phyloP scores from a whole-genome alignment of 1,140 invertebrate genomes.

The Battus philenor region DNA sequence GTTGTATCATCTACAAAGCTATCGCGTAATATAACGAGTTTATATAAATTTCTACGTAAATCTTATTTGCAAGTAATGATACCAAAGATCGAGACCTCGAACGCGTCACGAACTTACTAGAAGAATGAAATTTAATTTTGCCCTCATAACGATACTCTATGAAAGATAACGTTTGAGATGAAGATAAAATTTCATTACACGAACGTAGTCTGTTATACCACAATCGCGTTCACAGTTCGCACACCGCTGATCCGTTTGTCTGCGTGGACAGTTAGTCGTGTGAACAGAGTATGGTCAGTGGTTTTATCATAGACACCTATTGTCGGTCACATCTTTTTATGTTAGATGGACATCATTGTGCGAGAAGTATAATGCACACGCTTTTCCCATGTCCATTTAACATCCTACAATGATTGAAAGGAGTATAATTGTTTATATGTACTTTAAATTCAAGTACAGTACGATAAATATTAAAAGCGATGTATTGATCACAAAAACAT shows the following conservation, averaged over 20 bases:
- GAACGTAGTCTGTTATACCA: conserved; percentile 6
- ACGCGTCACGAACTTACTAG: no score
- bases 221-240: conserved; percentile 6
- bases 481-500: no score
- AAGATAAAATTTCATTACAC: conserved; percentile 10
- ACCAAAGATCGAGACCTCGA: no score
- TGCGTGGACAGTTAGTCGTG: conserved; percentile 14
- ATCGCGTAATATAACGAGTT: no score
- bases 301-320: conserved; percentile 34
- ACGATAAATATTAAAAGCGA: no score
- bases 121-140: not conserved
- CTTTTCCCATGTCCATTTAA: conserved; percentile 31
- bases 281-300: conserved; percentile 30
- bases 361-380: conserved; percentile 23
- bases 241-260: not conserved
- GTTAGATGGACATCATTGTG: conserved; percentile 29
- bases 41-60: no score
- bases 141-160: not conserved
- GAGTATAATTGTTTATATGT: not conserved
- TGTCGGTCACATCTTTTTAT: conserved; percentile 41
- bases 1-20: no score
- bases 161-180: not conserved
- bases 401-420: not conserved
- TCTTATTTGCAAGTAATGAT: no score
- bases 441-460: no score